A percentile compares a stretch with the other conserved stretches of the same genome.
Conservation (phyloP, 2,113 vertebrate species). For the Echinops telfairi region DNA sequence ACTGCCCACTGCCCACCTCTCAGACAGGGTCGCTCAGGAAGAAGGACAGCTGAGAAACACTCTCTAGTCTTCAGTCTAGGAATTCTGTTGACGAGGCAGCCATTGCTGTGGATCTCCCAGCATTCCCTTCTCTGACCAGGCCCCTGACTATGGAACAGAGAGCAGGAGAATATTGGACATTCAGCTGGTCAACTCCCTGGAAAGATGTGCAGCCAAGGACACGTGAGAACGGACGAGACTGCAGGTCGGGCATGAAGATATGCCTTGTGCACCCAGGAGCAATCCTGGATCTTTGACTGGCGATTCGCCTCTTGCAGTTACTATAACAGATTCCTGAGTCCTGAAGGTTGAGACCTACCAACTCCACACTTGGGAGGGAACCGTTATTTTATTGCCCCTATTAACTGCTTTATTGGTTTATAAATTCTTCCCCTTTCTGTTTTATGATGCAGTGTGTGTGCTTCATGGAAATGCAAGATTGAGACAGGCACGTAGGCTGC, state of each 20-base stretch:
- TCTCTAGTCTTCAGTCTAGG: not conserved
- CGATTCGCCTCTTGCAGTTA: constrained; percentile 29
- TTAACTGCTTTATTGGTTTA: constrained; percentile 85
- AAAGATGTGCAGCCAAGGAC: not conserved
- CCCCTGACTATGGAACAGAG: not conserved
- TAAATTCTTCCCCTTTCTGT: constrained; percentile 83
- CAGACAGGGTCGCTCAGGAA: not conserved
- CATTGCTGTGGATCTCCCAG: not conserved
- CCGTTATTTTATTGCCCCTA: constrained; percentile 81
- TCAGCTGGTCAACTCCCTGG: not conserved
- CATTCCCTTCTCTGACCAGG: not conserved
- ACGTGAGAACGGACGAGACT: not conserved
- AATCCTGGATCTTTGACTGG: constrained; percentile 60
- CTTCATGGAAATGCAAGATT: constrained; percentile 80
- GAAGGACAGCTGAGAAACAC: not conserved
- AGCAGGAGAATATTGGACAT: not conserved
- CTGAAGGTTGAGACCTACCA: constrained; percentile 52
- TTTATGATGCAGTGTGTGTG: constrained; percentile 82
- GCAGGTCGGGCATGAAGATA: not conserved
- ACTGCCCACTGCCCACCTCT: too few species aligned
- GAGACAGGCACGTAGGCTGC: constrained; percentile 71
- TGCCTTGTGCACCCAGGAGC: not conserved
- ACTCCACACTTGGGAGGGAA: constrained; percentile 62
- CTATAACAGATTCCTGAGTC: constrained; percentile 49
- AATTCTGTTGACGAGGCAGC: not conserved